Percentiles rank a stretch among this genome's conserved stretches.
Conservation (phyloP, 1,140 invertebrate genomes). For the Tyrophagus putrescentiae region DNA sequence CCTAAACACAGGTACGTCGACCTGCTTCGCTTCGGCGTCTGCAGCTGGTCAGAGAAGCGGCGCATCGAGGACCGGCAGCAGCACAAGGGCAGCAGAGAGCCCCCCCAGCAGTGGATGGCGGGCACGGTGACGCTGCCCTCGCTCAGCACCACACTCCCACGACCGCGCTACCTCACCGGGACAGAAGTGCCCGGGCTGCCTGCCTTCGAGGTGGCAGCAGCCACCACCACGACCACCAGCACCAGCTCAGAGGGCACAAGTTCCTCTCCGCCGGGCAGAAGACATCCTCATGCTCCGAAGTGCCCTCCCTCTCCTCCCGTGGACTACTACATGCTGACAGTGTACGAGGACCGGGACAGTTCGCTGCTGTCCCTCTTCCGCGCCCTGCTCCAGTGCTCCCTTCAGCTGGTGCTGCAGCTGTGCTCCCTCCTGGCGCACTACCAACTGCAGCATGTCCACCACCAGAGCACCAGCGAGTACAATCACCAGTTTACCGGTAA, state of each 20-base stretch:
- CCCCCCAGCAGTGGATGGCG: background rate
- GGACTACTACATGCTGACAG: conserved; percentile 25
- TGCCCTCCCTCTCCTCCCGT: background rate
- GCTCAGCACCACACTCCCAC: conserved; percentile 7
- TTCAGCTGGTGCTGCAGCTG: conserved; percentile 26
- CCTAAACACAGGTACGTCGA: conserved; percentile 16
- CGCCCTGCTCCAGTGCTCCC: conserved; percentile 27
- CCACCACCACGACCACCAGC: too few relatives aligned
- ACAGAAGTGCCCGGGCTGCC: background rate
- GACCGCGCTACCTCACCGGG: background rate
- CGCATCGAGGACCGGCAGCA: background rate
- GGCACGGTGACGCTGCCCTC: conserved; percentile 2
- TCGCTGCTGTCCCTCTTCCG: conserved; percentile 27
- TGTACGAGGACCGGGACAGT: conserved; percentile 28
- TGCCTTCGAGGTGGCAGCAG: background rate
- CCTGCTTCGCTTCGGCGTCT: conserved; percentile 8
- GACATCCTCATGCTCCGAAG: background rate
- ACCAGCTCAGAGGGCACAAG: too few relatives aligned
- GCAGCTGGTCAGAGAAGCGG: background rate
- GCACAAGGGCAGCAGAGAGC: background rate
- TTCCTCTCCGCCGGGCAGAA: too few relatives aligned
- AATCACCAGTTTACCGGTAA: conserved; percentile 13
- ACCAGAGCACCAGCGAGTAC: conserved; percentile 21
- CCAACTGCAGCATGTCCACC: conserved; percentile 1
- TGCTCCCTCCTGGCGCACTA: conserved; percentile 24